Evolutionary conservation across 37 sponge, comb jelly and placozoan species (phyloP), one percentile per base, ranked within the genome.

Genomic region (Hexactinellida sp.): DNA sequence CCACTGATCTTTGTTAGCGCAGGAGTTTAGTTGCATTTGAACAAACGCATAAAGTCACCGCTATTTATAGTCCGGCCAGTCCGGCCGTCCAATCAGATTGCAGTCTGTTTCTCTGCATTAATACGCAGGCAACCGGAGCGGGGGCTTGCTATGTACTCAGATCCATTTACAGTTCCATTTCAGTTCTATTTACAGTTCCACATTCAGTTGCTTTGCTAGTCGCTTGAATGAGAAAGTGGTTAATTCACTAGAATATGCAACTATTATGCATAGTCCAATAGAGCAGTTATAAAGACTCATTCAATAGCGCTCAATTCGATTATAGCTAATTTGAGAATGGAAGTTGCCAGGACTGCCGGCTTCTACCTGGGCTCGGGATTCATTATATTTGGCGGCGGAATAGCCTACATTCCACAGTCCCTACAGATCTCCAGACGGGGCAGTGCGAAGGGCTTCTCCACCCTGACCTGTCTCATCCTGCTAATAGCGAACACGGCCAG

Each of bases 331-430:
- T n/a, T n/a, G n/a, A n/a, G 3, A n/a, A 63, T 63, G 76, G 76
- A 63, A n/a, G 30, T n/a, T 25, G 34, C 34, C 3, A 63, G 13
- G 76, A 63, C 32, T 10, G 21, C 30, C 76, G 76, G 76, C 1
- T n/a, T 63, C 25, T 63, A 63, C 76, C 76, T 63, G 19, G 13
- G 76, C 76, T 63, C 76, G 25, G 76, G 19, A 28, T 63, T 63
- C 34, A 98, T 98, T 90, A 82, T 98, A 63, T 92, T 98, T 38
- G 99, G 99, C 23, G 99, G 95, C 1, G 55, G 92, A 1, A 89
- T 95, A 0, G 96, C 99, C 3, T 98, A 89, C 55, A 89, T 98
- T 5, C 99, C 99, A 0, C 99, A 98, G 86, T 93, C 93, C 36
- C 54, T 87, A 7, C 87, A 90, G 36, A 95, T 98, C 38, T 54